Conservation (phyloP, 2,888 invertebrate genomes). For the Hirtodrosophila trivittata region DNA sequence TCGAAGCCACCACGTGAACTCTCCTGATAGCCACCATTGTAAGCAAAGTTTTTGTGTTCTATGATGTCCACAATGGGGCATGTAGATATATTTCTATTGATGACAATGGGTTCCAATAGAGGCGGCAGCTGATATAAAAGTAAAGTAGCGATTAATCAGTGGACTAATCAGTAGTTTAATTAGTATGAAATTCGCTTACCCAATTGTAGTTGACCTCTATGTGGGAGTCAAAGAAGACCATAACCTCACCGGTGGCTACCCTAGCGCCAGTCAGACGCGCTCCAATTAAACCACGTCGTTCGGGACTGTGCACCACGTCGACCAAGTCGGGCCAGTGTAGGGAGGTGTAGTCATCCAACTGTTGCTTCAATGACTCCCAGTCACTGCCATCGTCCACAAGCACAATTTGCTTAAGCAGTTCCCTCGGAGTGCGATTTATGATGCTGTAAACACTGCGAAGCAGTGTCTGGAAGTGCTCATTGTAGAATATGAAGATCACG, state of each 20-base stretch:
- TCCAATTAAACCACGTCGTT: constrained; percentile 92
- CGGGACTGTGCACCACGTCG: constrained; percentile 88
- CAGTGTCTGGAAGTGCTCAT: constrained; percentile 95
- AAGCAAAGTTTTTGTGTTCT: constrained; percentile 94
- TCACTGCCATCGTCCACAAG: constrained; percentile 94
- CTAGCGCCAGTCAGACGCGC: constrained; percentile 94
- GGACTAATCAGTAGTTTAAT: constrained; percentile 78
- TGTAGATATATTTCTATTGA: constrained; percentile 92
- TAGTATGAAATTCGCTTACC: constrained; percentile 86
- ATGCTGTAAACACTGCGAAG: constrained; percentile 93
- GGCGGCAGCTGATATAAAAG: constrained; percentile 90
- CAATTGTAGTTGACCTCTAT: constrained; percentile 96
- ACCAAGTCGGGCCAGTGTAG: constrained; percentile 88
- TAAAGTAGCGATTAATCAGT: constrained; percentile 90
- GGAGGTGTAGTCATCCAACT: constrained; percentile 90
- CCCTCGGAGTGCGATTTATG: constrained; percentile 90
- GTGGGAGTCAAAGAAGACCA: constrained; percentile 96
- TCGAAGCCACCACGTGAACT: constrained; percentile 97
- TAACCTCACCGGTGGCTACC: constrained; percentile 89
- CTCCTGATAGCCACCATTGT: constrained; percentile 93
- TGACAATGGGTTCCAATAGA: constrained; percentile 90
- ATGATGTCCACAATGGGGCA: constrained; percentile 98
- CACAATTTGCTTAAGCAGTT: constrained; percentile 92
- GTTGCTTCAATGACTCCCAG: constrained; percentile 88
- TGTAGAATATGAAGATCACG: constrained; percentile 96